A percentile compares a stretch with the other conserved stretches of the same genome.
These are phyloP conservation scores for Thecocarcelia acutangulata DNA, from an alignment of 2,888 invertebrate genomes.

Conservation along the genomic window DNA sequence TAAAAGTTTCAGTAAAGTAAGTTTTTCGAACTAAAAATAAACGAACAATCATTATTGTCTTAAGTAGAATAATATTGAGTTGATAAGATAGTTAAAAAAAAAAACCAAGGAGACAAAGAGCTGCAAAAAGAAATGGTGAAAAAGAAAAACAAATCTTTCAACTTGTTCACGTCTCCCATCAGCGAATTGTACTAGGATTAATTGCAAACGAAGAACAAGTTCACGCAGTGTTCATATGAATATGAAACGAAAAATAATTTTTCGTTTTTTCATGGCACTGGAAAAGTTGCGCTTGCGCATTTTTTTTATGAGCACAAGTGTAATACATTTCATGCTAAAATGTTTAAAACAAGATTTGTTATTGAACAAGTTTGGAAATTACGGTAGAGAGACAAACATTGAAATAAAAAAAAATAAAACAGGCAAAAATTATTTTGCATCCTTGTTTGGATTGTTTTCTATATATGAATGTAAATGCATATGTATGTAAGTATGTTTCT, in stretches of 20 bases:
- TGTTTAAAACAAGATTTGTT: slow-evolving; percentile 50
- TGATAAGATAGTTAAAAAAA: no score
- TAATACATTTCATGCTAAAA: slow-evolving; percentile 44
- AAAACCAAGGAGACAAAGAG: background rate
- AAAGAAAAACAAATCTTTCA: background rate
- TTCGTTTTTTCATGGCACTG: background rate
- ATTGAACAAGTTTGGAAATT: slow-evolving; percentile 53
- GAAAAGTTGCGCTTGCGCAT: slow-evolving; percentile 25
- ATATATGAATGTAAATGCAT: slow-evolving; percentile 4
- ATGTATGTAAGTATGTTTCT: no score
- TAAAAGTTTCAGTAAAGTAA: no score
- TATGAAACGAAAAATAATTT: slow-evolving; percentile 1
- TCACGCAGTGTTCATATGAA: slow-evolving; percentile 30
- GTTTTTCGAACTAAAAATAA: slow-evolving; percentile 14
- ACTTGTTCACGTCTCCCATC: background rate
- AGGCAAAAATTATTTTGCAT: slow-evolving; percentile 30
- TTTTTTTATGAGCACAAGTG: slow-evolving; percentile 31
- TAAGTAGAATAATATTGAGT: slow-evolving; percentile 9
- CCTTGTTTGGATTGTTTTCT: slow-evolving; percentile 35
- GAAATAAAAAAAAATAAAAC: slow-evolving; percentile 32
- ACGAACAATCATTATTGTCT: background rate
- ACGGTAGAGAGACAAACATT: slow-evolving; percentile 37
- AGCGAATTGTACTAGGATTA: slow-evolving; percentile 34
- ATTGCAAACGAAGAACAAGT: slow-evolving; percentile 40
- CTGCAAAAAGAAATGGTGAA: background rate